Evolutionary conservation across 2,797 vertebrate species (phyloP).

Genomic region (Champsocephalus gunnari): DNA sequence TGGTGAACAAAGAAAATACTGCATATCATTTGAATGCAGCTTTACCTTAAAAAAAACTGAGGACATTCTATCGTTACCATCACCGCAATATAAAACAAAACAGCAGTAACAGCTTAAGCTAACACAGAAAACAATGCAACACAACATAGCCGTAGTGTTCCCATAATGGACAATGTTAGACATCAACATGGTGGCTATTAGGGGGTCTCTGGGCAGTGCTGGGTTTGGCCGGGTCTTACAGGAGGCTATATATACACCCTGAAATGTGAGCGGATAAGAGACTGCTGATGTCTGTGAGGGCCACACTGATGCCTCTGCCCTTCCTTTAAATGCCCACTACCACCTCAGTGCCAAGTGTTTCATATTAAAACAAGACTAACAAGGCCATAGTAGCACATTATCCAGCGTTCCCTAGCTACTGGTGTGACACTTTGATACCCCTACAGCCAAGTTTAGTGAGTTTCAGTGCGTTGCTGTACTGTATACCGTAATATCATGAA

Average conservation of each 20-base stretch:
- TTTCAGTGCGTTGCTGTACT: neutral
- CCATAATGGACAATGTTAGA: constrained; percentile 24
- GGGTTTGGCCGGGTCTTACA: constrained; percentile 53
- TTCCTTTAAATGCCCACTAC: constrained; percentile 25
- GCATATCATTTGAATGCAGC: too few relatives aligned
- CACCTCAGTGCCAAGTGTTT: constrained; percentile 36
- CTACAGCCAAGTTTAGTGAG: neutral
- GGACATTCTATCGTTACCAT: neutral
- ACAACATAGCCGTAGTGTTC: neutral
- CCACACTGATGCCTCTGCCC: constrained; percentile 66
- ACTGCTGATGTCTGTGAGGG: constrained; percentile 63
- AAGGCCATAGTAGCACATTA: constrained; percentile 19
- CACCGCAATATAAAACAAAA: constrained; percentile 3
- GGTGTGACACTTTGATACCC: constrained; percentile 9
- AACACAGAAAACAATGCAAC: neutral
- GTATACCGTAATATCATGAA: neutral
- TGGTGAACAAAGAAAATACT: too few relatives aligned
- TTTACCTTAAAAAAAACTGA: too few relatives aligned
- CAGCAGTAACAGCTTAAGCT: constrained; percentile 13
- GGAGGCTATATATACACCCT: constrained; percentile 82
- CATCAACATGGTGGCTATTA: constrained; percentile 38
- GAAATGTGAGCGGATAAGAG: constrained; percentile 84
- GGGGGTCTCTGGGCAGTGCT: constrained; percentile 37
- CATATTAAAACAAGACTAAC: constrained; percentile 36
- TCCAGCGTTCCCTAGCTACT: constrained; percentile 10